Percentiles rank a stretch among this genome's conserved stretches.
Evolutionary conservation across 2,797 vertebrate genomes (phyloP).

Genomic region (Florisuga fusca): DNA sequence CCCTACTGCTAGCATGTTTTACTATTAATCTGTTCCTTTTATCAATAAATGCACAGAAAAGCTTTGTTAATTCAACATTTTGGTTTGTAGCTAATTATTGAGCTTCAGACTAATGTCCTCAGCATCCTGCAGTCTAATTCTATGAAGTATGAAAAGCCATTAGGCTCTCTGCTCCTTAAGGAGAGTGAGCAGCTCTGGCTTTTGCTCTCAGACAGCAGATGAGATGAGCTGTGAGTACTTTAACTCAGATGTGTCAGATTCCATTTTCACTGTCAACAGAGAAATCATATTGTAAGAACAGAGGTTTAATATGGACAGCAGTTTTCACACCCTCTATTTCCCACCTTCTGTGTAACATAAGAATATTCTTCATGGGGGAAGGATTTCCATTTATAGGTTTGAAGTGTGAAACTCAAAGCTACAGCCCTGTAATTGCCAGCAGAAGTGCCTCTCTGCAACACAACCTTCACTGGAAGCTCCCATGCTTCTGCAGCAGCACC

Average conservation of each 20-base stretch:
- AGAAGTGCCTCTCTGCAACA: background rate
- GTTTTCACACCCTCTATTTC: background rate
- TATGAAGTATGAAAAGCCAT: background rate
- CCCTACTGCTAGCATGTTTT: background rate
- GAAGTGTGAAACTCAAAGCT: background rate
- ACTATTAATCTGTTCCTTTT: conserved; percentile 20
- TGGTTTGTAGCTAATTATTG: conserved; percentile 12
- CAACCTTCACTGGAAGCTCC: background rate
- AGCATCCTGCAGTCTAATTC: conserved; percentile 20
- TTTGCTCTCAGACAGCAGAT: background rate
- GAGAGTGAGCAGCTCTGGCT: background rate
- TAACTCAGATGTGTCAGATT: background rate
- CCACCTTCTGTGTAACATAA: background rate
- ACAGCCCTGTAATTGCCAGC: background rate
- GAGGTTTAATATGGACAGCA: background rate
- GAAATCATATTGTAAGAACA: background rate
- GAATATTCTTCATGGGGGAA: background rate
- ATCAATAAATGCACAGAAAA: conserved; percentile 19
- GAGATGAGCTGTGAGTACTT: background rate
- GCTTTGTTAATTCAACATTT: conserved; percentile 21
- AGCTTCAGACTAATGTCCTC: background rate
- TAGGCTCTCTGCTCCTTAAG: background rate
- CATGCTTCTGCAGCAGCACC: background rate
- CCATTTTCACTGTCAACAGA: background rate
- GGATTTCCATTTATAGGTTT: background rate